phyloP scores from a whole-genome alignment of 2,113 vertebrate species.

The Solenodon paradoxus region DNA sequence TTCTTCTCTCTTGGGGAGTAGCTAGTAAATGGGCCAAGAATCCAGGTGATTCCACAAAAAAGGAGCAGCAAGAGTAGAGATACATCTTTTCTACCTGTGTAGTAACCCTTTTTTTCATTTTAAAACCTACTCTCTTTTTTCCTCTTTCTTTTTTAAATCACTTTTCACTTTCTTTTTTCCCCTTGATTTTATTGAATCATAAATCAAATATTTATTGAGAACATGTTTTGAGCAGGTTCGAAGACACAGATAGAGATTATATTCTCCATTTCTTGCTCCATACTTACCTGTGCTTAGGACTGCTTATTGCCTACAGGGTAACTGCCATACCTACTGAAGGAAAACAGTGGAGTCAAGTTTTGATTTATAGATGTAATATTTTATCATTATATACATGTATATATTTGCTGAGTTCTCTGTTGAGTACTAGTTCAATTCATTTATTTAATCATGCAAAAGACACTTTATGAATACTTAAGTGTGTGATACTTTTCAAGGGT shows the following conservation, averaged over 20 bases:
- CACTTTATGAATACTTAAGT: background rate
- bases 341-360: background rate
- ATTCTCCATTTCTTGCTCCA: background rate
- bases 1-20: background rate
- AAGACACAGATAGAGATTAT: background rate
- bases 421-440: background rate
- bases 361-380: background rate
- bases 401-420: background rate
- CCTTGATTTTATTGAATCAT: background rate
- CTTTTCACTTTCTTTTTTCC: background rate
- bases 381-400: background rate
- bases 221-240: background rate
- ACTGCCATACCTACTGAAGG: background rate
- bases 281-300: background rate
- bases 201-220: background rate
- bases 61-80: background rate
- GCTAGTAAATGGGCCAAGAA: background rate
- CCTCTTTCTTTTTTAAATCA: background rate
- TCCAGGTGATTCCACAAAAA: background rate
- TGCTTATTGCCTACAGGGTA: background rate
- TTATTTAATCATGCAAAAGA: background rate
- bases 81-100: background rate
- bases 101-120: background rate
- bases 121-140: background rate
- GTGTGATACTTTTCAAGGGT: background rate